Evolutionary conservation across 2,113 vertebrate species (phyloP), one percentile per base, ranked within the genome.

Genomic region (Platichthys stellatus): DNA sequence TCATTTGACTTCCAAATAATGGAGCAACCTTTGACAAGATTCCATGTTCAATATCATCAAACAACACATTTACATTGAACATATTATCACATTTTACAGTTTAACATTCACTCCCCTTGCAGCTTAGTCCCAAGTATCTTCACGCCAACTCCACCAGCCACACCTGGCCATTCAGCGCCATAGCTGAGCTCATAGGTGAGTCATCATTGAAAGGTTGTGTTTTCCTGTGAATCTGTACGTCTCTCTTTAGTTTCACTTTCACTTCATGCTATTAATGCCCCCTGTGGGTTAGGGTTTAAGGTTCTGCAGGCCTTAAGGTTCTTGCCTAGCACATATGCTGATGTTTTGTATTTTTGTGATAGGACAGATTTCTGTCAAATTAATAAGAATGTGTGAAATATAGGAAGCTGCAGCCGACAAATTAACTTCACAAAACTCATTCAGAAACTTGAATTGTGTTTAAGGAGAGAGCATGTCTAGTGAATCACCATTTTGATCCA

Each of bases 91-190:
- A 43, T 43, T 11, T 43, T 43, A 43, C 40, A 43, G 40, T 43
- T 3, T 43, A 43, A 43, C 12, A 43, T n/a, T 54, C 2, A 8
- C 45, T 88, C 26, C 43, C 7, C 11, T 95, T 95, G 67, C 91
- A 99, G 97, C 94, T 99, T 72, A 95, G 89, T 80, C 97, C 97
- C 18, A 97, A 96, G 88, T 99, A 93, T 89, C 93, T 99, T 88
- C 97, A 99, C 72, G 93, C 96, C 86, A 99, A 99, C 91, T 99
- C 97, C 56, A 99, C 98, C 83, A 99, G 98, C 89, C 98, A 99
- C 90, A 99, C 97, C 21, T 96, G 96, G 96, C 96, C 98, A 45
- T 99, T 99, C 93, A 96, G 98, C 67, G 98, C 98, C 56, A 94
- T 99, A 53, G 97, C 98, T 70, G 97, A 98, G 77, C 96, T 99